Evolutionary conservation across 2,113 vertebrate genomes (phyloP).

Genomic region (Upupa epops): DNA sequence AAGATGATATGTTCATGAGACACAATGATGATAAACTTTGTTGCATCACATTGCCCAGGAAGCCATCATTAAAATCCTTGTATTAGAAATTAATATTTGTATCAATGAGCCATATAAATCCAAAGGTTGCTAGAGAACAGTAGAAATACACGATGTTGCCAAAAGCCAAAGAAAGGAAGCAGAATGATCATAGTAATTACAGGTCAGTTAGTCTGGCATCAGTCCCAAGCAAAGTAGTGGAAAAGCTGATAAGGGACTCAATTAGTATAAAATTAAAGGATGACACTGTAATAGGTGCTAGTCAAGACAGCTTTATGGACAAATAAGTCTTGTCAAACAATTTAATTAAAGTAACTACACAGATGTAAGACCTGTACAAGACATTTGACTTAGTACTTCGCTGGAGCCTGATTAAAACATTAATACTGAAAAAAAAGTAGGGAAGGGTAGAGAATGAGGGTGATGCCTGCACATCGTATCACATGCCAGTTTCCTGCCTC

Average conservation of each 20-base stretch:
- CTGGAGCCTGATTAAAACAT: background rate
- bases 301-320: background rate
- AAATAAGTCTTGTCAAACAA: background rate
- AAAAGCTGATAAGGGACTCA: constrained; percentile 21
- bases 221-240: background rate
- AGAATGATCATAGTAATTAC: constrained; percentile 11
- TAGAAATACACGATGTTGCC: background rate
- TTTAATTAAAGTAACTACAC: background rate
- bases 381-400: background rate
- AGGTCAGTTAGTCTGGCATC: constrained; percentile 30
- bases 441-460: background rate
- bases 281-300: background rate
- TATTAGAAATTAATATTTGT: background rate
- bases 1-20: background rate
- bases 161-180: constrained; percentile 6
- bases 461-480: accelerated
- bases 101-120: background rate
- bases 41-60: background rate
- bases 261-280: constrained; percentile 1
- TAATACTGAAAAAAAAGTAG: background rate
- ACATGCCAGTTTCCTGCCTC: background rate
- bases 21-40: background rate
- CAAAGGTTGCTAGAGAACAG: background rate
- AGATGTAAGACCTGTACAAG: background rate
- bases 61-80: background rate